phyloP scores from a whole-genome alignment of 2,113 vertebrate genomes.

The Xiphorhynchus elegans region DNA sequence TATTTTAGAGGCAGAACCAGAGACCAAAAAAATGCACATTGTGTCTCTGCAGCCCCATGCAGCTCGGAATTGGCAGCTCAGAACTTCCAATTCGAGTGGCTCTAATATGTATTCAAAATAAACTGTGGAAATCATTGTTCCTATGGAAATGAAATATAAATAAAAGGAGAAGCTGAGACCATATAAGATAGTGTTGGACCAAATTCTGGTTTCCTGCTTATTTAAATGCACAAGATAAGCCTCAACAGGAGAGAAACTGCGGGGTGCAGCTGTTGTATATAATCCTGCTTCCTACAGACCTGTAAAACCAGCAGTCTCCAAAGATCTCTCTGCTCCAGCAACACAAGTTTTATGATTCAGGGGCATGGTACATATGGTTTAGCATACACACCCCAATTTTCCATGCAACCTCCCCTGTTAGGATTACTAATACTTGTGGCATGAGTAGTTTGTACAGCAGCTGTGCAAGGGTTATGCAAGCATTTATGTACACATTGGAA shows the following conservation, averaged over 20 bases:
- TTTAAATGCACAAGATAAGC: constrained; percentile 43
- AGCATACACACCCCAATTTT: constrained; percentile 71
- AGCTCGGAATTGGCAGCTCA: background rate
- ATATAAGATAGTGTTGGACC: constrained; percentile 6
- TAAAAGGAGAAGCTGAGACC: constrained; percentile 19
- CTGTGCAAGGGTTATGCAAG: constrained; percentile 72
- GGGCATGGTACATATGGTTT: constrained; percentile 69
- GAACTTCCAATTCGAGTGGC: background rate
- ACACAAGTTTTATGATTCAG: constrained; percentile 59
- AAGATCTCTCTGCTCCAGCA: constrained; percentile 47
- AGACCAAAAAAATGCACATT: background rate
- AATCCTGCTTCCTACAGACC: constrained; percentile 51
- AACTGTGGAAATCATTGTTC: constrained; percentile 38
- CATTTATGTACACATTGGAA: constrained; percentile 57
- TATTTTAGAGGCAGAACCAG: background rate
- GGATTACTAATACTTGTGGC: constrained; percentile 72
- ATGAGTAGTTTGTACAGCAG: constrained; percentile 66
- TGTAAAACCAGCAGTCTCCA: constrained; percentile 48
- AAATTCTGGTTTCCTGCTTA: constrained; percentile 17
- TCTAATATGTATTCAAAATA: background rate
- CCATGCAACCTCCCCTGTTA: constrained; percentile 70
- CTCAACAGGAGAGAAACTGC: background rate
- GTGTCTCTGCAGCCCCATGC: background rate
- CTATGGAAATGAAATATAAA: constrained; percentile 61
- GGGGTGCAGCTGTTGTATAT: constrained; percentile 41